These are phyloP conservation scores for Chaenodraco wilsoni DNA, from an alignment of 2,797 vertebrate genomes.

Conservation along the genomic window DNA sequence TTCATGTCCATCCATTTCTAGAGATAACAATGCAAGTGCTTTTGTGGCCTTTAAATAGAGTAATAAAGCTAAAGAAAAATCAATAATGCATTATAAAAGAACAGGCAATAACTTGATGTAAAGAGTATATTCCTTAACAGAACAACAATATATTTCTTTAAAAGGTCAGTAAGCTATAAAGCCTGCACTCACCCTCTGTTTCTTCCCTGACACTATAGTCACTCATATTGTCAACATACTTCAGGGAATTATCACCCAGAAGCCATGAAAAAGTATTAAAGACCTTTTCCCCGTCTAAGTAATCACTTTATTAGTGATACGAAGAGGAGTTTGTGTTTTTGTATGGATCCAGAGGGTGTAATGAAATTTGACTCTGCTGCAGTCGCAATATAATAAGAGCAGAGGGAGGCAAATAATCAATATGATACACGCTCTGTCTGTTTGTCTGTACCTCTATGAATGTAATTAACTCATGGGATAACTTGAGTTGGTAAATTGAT, in stretches of 20 bases:
- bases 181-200: constrained; percentile 57
- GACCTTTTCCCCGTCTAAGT: constrained; percentile 73
- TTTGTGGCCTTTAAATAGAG: constrained; percentile 70
- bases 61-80: constrained; percentile 75
- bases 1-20: constrained; percentile 19
- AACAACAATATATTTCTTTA: constrained; percentile 74
- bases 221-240: constrained; percentile 75
- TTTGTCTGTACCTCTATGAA: constrained; percentile 36
- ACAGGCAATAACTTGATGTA: constrained; percentile 69
- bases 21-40: constrained; percentile 36
- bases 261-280: constrained; percentile 77
- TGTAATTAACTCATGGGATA: constrained; percentile 11
- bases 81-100: constrained; percentile 82
- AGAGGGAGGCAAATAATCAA: constrained; percentile 63
- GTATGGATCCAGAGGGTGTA: constrained; percentile 85
- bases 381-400: constrained; percentile 77
- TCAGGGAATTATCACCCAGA: constrained; percentile 75
- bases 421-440: constrained; percentile 51
- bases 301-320: constrained; percentile 84
- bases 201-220: constrained; percentile 61
- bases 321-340: constrained; percentile 87
- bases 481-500: constrained; percentile 35
- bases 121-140: constrained; percentile 69
- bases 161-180: constrained; percentile 82
- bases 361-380: constrained; percentile 87